phyloP scores from a whole-genome alignment of 2,113 vertebrate species.

The Orientallactaga bullata region DNA sequence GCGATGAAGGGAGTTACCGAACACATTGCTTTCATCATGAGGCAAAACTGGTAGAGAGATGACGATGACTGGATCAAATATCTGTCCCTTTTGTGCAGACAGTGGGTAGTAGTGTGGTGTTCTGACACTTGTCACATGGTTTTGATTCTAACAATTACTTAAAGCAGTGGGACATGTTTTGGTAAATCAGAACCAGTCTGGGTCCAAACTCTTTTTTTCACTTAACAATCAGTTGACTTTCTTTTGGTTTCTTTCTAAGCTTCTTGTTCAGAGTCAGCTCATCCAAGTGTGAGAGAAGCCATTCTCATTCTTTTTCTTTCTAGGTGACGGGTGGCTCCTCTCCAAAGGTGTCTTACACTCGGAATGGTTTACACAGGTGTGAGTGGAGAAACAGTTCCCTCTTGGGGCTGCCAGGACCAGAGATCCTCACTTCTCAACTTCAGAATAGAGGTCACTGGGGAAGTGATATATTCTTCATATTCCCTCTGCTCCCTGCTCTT shows the following conservation, averaged over 20 bases:
- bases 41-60: not conserved
- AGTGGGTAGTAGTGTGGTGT: conserved; percentile 41
- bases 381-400: not conserved
- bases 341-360: fast-evolving
- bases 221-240: not conserved
- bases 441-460: not conserved
- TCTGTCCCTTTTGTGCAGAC: fast-evolving
- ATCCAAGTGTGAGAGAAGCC: not conserved
- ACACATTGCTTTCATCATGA: not conserved
- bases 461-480: not conserved
- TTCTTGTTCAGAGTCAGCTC: not conserved
- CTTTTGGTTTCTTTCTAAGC: not conserved
- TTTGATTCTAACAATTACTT: conserved; percentile 62
- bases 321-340: fast-evolving
- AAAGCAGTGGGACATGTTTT: conserved; percentile 46
- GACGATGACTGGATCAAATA: not conserved
- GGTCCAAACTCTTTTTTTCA: conserved; percentile 3
- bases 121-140: conserved; percentile 67
- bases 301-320: not conserved
- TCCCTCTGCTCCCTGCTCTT: not conserved
- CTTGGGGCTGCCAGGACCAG: not conserved
- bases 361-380: not conserved
- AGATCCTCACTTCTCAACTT: not conserved
- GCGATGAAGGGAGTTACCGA: not conserved
- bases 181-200: conserved; percentile 67